A percentile compares a stretch with the other conserved stretches of the same genome.
These are phyloP conservation scores for Bombus pascuorum DNA, from an alignment of 1,140 invertebrate species.

Conservation along the genomic window DNA sequence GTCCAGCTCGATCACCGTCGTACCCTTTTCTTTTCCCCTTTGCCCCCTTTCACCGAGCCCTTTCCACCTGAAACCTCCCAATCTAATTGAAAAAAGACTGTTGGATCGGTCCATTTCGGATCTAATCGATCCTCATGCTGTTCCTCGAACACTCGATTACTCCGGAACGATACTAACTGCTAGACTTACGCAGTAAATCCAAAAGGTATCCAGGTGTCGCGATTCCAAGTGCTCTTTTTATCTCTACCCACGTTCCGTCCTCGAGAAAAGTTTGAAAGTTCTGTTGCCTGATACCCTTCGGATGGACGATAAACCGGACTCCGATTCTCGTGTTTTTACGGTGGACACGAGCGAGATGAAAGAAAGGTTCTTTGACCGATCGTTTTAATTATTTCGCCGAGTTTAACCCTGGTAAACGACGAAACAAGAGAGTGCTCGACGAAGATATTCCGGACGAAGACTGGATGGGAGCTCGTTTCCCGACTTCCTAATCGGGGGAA, in stretches of 20 bases:
- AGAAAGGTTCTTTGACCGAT: background rate
- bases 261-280: background rate
- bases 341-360: background rate
- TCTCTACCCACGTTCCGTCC: background rate
- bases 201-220: background rate
- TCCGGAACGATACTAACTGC: background rate
- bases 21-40: background rate
- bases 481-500: conserved; percentile 43
- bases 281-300: background rate
- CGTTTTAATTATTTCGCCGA: conserved; percentile 19
- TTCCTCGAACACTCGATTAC: conserved; percentile 5
- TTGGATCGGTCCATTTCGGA: background rate
- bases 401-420: background rate
- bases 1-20: conserved; percentile 3
- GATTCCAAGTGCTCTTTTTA: background rate
- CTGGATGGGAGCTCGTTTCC: background rate
- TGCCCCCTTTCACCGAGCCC: background rate
- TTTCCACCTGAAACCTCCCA: conserved; percentile 38
- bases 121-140: background rate
- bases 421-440: conserved; percentile 4
- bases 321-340: background rate
- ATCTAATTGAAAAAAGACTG: conserved; percentile 72
- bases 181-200: background rate
- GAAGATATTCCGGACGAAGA: background rate
- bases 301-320: background rate